Conservation (phyloP, 2,113 vertebrate species). For the Melanocharis versteri region DNA sequence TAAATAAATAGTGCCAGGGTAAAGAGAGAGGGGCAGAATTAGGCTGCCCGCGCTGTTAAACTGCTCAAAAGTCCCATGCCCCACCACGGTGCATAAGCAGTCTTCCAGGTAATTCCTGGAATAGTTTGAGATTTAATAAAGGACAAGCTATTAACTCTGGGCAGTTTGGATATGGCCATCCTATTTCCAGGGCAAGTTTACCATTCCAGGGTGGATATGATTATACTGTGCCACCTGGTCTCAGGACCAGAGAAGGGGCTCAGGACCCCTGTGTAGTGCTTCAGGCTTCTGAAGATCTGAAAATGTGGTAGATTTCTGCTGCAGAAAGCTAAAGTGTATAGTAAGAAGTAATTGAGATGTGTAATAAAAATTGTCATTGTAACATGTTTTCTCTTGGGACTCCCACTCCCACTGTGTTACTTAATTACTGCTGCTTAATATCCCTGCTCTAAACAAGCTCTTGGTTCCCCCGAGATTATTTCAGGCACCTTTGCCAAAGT, state of each 20-base stretch:
- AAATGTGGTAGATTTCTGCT: neutral
- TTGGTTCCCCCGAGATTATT: neutral
- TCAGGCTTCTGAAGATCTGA: neutral
- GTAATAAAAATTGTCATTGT: neutral
- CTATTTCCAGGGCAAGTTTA: neutral
- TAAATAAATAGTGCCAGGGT: neutral
- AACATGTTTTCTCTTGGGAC: neutral
- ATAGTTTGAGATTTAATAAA: neutral
- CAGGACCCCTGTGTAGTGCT: neutral
- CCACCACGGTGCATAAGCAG: neutral
- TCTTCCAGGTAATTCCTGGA: neutral
- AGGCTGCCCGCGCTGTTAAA: neutral
- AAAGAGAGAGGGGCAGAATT: neutral
- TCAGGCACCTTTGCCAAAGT: constrained; percentile 44
- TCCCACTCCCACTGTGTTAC: neutral
- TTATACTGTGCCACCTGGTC: neutral
- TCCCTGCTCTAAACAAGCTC: neutral
- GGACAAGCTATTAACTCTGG: neutral
- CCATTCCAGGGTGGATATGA: neutral
- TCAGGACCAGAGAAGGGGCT: neutral
- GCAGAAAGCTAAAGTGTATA: neutral
- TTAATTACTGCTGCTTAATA: constrained; percentile 26
- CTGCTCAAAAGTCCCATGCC: neutral
- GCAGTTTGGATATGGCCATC: neutral
- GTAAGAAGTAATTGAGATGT: neutral